Conservation (phyloP, 1,140 invertebrate species). For the Eumeta japonica region DNA sequence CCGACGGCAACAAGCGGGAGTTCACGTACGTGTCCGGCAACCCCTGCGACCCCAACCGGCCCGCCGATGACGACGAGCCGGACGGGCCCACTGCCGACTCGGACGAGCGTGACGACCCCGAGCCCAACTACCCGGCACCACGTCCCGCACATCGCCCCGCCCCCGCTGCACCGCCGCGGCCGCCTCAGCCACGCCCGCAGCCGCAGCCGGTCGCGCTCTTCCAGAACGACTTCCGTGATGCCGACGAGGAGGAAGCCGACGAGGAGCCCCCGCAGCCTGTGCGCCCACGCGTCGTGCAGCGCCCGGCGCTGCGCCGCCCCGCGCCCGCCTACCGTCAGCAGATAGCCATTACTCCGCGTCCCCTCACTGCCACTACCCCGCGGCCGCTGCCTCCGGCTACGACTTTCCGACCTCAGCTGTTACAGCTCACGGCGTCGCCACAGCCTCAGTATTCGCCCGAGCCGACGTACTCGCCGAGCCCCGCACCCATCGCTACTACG, state of each 20-base stretch:
- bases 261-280: slow-evolving; percentile 59
- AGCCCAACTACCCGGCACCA: slow-evolving; percentile 68
- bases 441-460: slow-evolving; percentile 62
- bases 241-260: slow-evolving; percentile 60
- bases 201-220: slow-evolving; percentile 66
- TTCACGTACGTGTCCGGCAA: slow-evolving; percentile 91
- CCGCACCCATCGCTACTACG: slow-evolving; percentile 39
- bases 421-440: slow-evolving; percentile 63
- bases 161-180: slow-evolving; percentile 59
- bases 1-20: slow-evolving; percentile 82
- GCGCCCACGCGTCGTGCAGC: slow-evolving; percentile 43
- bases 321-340: slow-evolving; percentile 48
- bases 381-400: slow-evolving; percentile 65
- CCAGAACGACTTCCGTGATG: slow-evolving; percentile 65
- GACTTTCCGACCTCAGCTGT: slow-evolving; percentile 63
- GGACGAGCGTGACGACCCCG: slow-evolving; percentile 61
- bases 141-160: slow-evolving; percentile 56
- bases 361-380: slow-evolving; percentile 63
- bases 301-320: slow-evolving; percentile 35
- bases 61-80: slow-evolving; percentile 62
- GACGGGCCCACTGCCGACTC: slow-evolving; percentile 42
- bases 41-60: slow-evolving; percentile 80
- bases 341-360: slow-evolving; percentile 62
- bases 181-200: no score
- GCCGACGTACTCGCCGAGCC: slow-evolving; percentile 41